Evolutionary conservation across 2,888 invertebrate genomes (phyloP).

Genomic region (Leptopilina myrica): DNA sequence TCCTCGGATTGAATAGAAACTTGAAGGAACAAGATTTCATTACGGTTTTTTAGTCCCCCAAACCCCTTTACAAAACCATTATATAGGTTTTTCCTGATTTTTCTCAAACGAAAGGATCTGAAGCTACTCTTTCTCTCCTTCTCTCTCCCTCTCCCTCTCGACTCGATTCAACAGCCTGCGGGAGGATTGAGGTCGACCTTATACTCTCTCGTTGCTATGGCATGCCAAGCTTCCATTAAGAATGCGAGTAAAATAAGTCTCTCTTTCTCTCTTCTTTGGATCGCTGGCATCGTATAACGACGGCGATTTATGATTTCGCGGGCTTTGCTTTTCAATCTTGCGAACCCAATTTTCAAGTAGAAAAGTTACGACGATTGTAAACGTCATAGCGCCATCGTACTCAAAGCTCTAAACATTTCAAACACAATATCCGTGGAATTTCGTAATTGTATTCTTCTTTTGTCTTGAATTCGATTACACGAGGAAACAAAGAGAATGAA

Average conservation of each 20-base stretch:
- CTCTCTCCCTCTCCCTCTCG: background rate
- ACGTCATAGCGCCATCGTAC: conserved; percentile 7
- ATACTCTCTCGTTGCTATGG: conserved; percentile 56
- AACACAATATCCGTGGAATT: conserved; percentile 18
- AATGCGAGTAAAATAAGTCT: conserved; percentile 69
- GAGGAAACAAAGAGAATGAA: background rate
- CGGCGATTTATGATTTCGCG: conserved; percentile 57
- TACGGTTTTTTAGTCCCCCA: conserved; percentile 45
- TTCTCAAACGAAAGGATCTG: conserved; percentile 48
- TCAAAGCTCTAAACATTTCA: conserved; percentile 1
- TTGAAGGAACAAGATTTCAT: conserved; percentile 50
- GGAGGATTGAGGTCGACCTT: conserved; percentile 67
- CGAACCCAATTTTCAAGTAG: conserved; percentile 36
- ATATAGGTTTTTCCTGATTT: conserved; percentile 54
- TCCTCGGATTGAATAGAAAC: conserved; percentile 45
- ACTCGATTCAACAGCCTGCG: conserved; percentile 55
- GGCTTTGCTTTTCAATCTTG: conserved; percentile 51
- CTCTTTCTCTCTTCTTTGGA: conserved; percentile 45
- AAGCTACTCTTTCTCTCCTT: conserved; percentile 34
- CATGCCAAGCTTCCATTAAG: conserved; percentile 67
- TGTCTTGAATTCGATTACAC: conserved; percentile 18
- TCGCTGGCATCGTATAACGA: conserved; percentile 57
- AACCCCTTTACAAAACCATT: conserved; percentile 47
- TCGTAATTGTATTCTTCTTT: conserved; percentile 28
- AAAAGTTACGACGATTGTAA: conserved; percentile 37